phyloP scores from a whole-genome alignment of 2,797 vertebrate genomes.

The Darevskia nairensis region DNA sequence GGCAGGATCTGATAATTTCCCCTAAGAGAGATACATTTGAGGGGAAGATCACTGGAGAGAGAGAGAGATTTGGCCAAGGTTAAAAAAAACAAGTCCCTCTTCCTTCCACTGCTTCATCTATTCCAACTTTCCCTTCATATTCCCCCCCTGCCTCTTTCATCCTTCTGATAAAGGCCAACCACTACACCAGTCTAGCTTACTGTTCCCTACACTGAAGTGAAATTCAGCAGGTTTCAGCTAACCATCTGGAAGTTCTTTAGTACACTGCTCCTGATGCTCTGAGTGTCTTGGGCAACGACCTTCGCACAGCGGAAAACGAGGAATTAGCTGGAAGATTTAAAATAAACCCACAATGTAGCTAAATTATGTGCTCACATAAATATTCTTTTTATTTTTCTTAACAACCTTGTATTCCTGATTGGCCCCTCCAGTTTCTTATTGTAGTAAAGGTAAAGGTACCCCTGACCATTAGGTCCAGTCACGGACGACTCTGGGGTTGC shows the following conservation, averaged over 20 bases:
- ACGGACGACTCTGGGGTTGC: too few relatives aligned
- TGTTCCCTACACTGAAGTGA: not conserved
- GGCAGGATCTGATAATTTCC: too few relatives aligned
- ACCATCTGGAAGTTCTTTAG: not conserved
- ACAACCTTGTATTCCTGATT: not conserved
- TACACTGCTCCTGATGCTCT: not conserved
- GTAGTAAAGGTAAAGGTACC: too few relatives aligned
- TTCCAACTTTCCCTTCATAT: too few relatives aligned
- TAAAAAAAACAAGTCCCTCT: too few relatives aligned
- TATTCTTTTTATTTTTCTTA: not conserved
- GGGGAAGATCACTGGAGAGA: too few relatives aligned
- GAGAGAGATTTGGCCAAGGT: too few relatives aligned
- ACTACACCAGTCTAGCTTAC: not conserved
- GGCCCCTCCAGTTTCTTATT: not conserved
- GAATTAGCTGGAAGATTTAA: constrained; percentile 56
- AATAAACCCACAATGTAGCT: not conserved
- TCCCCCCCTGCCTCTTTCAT: too few relatives aligned
- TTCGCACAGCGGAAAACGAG: constrained; percentile 57
- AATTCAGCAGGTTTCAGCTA: constrained; percentile 11
- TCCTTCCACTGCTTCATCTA: too few relatives aligned
- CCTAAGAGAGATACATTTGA: too few relatives aligned
- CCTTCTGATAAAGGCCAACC: too few relatives aligned
- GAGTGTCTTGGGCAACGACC: constrained; percentile 44
- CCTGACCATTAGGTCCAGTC: too few relatives aligned
- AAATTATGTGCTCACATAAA: not conserved